Conservation (phyloP, 2,797 vertebrate species). For the Micromesistius poutassou region DNA sequence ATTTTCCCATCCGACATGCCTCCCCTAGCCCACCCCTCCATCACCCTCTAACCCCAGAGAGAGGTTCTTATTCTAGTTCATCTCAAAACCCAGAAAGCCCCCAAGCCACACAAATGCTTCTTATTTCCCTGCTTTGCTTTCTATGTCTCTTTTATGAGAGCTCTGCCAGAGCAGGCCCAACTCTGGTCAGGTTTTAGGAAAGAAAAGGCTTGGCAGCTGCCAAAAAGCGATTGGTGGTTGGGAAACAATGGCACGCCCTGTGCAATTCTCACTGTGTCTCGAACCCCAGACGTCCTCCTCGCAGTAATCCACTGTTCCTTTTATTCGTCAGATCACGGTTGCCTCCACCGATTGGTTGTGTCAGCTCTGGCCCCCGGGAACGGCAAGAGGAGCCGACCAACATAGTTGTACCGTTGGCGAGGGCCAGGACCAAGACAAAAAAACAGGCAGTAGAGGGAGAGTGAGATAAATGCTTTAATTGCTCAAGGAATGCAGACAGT, state of each 20-base stretch:
- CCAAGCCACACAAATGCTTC: constrained; percentile 71
- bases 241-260: constrained; percentile 77
- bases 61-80: constrained; percentile 58
- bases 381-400: constrained; percentile 69
- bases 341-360: constrained; percentile 66
- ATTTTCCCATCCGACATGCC: constrained; percentile 52
- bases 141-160: constrained; percentile 61
- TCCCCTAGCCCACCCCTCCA: constrained; percentile 36
- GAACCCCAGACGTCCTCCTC: constrained; percentile 64
- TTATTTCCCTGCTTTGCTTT: constrained; percentile 66
- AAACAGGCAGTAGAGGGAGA: constrained; percentile 31
- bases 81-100: constrained; percentile 55
- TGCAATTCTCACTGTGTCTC: constrained; percentile 64
- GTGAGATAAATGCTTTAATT: constrained; percentile 74
- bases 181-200: constrained; percentile 52
- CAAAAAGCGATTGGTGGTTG: constrained; percentile 65
- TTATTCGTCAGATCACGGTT: constrained; percentile 72
- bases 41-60: constrained; percentile 53
- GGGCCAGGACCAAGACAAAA: constrained; percentile 62
- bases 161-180: constrained; percentile 60
- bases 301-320: constrained; percentile 67
- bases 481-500: constrained; percentile 66
- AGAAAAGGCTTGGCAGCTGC: constrained; percentile 61
- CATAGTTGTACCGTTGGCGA: constrained; percentile 64
- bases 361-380: constrained; percentile 70